Conservation (phyloP, 2,797 vertebrate genomes). For the Urosaurus nigricauda region DNA sequence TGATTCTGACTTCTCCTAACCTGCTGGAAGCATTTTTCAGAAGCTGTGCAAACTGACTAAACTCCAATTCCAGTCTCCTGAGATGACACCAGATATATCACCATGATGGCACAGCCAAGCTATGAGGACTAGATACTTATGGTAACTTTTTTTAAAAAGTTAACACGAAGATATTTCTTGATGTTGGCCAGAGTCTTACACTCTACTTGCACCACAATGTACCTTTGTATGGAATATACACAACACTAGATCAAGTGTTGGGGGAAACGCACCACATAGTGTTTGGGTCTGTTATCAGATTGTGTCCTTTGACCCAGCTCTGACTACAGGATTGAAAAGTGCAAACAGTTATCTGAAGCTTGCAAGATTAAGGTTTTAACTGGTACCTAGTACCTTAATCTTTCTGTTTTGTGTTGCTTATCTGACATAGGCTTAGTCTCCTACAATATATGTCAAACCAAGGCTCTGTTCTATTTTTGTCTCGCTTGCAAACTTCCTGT, state of each 20-base stretch:
- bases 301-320: slow-evolving; percentile 20
- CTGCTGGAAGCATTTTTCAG: not conserved
- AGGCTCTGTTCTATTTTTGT: slow-evolving; percentile 60
- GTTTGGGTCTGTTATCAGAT: not conserved
- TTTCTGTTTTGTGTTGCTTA: slow-evolving; percentile 45
- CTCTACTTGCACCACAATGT: not conserved
- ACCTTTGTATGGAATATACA: not conserved
- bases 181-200: not conserved
- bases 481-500: slow-evolving; percentile 52
- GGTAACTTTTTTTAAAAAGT: not conserved
- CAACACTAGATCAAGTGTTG: not conserved
- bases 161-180: not conserved
- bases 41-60: not conserved
- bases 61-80: not conserved
- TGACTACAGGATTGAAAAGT: slow-evolving; percentile 23
- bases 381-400: slow-evolving; percentile 52
- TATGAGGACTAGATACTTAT: not conserved
- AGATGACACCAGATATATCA: not conserved
- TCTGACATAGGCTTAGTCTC: slow-evolving; percentile 55
- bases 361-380: slow-evolving; percentile 54
- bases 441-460: slow-evolving; percentile 57
- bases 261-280: not conserved
- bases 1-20: not conserved
- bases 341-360: slow-evolving; percentile 42
- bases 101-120: not conserved